Base-by-base conservation (phyloP, 2,888 invertebrate species). In the Pherbina coryleti region DNA sequence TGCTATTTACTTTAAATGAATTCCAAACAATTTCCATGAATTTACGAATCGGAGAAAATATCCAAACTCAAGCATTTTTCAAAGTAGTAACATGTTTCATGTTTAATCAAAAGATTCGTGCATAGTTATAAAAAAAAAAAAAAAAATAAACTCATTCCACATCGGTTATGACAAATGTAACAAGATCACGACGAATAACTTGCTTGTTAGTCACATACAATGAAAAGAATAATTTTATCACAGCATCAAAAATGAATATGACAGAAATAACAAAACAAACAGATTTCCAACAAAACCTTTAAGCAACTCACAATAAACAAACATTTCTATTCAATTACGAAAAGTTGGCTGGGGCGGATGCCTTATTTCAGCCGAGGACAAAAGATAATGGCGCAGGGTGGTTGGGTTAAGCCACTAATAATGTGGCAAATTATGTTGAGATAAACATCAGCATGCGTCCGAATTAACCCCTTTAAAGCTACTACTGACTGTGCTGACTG, bases 391-490 rank as follows among this genome's bases (percentile, higher is more conserved):
- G 69, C 34, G 66, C 67, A 57, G 25, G 72, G 57, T n/a, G 73
- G 73, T 71, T 72, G 77, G 74, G 66, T 64, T 72, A 79, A 80
- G 79, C 79, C 71, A 72, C 76, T 80, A 82, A 85, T 85, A 83
- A 85, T 86, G 82, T 82, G 80, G 79, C 85, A 86, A 85, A 85
- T 86, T 83, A 85, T 84, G 84, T 71, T 77, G 77, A 82, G 85
- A 86, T 86, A 85, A 82, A 78, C 83, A 85, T 84, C 85, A 75
- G 79, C 75, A 75, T 62, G 79, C 78, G 71, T 17, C 72, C 76
- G 78, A 81, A 79, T 81, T 79, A 81, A 81, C 80, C 81, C 80
- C 79, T 80, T 80, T 78, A 22, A 70, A 66, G 51, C 25, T 9
- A 60, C 34, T 19, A 64, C 66, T 44, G 9, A 67, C 44, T 37